These are phyloP conservation scores for Chrysemys picta DNA, from an alignment of 2,113 vertebrate species.

Conservation along the genomic window DNA sequence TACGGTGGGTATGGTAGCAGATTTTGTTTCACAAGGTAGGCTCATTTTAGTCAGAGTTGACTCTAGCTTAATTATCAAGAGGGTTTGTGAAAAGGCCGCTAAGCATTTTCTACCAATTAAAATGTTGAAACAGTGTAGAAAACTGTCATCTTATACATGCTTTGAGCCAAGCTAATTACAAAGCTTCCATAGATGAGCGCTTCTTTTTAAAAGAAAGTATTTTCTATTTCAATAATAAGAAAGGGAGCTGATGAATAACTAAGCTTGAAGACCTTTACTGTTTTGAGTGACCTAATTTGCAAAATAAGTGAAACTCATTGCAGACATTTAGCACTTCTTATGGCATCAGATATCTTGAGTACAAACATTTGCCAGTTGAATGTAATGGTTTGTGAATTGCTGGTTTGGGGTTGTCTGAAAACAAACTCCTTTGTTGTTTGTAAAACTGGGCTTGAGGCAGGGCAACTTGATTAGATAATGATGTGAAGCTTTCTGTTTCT, in stretches of 20 bases:
- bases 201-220: slow-evolving; percentile 72
- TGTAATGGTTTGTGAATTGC: neutral
- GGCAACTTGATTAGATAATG: neutral
- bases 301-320: slow-evolving; percentile 65
- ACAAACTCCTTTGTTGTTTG: neutral
- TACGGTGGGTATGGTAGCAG: slow-evolving; percentile 39
- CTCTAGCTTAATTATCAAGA: slow-evolving; percentile 67
- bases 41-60: slow-evolving; percentile 65
- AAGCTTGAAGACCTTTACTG: slow-evolving; percentile 69
- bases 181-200: slow-evolving; percentile 74
- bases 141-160: slow-evolving; percentile 63
- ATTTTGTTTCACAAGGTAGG: slow-evolving; percentile 53
- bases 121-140: slow-evolving; percentile 67
- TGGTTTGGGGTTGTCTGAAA: slow-evolving; percentile 18
- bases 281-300: slow-evolving; percentile 73
- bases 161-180: slow-evolving; percentile 78
- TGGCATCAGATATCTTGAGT: slow-evolving; percentile 30
- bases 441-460: neutral
- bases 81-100: slow-evolving; percentile 53
- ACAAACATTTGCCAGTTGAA: slow-evolving; percentile 40
- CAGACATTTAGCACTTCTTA: slow-evolving; percentile 36
- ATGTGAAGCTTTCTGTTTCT: neutral
- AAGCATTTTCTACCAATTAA: slow-evolving; percentile 80
- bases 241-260: slow-evolving; percentile 69
- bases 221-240: slow-evolving; percentile 75